Conservation (phyloP, 2,888 invertebrate genomes). For the Atethmia centrago region DNA sequence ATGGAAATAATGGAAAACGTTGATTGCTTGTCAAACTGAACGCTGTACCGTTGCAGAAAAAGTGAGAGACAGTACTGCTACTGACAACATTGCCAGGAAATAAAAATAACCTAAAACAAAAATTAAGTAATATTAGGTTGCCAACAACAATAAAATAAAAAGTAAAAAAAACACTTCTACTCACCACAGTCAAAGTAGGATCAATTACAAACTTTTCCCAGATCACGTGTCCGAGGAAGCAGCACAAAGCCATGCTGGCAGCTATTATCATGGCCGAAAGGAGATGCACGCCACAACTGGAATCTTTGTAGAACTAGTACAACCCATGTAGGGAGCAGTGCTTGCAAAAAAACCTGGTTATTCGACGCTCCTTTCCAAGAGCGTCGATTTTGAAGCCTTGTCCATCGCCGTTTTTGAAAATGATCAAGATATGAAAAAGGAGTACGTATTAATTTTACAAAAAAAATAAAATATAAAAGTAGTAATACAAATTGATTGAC, state of each 20-base stretch:
- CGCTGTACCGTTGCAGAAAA: too few species aligned
- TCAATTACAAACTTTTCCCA: constrained; percentile 81
- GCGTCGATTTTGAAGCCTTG: constrained; percentile 24
- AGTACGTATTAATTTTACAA: too few species aligned
- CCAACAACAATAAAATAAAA: too few species aligned
- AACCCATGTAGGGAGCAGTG: constrained; percentile 82
- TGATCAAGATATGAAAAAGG: too few species aligned
- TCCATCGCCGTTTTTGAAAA: constrained; percentile 44
- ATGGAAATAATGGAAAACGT: too few species aligned
- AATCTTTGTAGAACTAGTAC: constrained; percentile 75
- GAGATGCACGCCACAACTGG: constrained; percentile 65
- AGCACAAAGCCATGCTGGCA: constrained; percentile 75
- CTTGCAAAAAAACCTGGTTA: constrained; percentile 73
- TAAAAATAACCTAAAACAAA: too few species aligned
- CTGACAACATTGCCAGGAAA: too few species aligned
- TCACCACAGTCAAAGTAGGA: constrained; percentile 85
- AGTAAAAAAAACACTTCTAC: constrained; percentile 42
- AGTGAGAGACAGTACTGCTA: too few species aligned
- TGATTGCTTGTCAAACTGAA: too few species aligned
- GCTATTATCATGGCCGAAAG: constrained; percentile 76
- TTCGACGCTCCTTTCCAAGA: too few species aligned
- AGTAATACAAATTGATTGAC: too few species aligned
- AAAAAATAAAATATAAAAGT: too few species aligned
- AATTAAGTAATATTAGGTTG: not conserved
- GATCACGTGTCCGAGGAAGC: constrained; percentile 81